Evolutionary conservation across 1,140 invertebrate genomes (phyloP).

Genomic region (Neomicropteryx cornuta): DNA sequence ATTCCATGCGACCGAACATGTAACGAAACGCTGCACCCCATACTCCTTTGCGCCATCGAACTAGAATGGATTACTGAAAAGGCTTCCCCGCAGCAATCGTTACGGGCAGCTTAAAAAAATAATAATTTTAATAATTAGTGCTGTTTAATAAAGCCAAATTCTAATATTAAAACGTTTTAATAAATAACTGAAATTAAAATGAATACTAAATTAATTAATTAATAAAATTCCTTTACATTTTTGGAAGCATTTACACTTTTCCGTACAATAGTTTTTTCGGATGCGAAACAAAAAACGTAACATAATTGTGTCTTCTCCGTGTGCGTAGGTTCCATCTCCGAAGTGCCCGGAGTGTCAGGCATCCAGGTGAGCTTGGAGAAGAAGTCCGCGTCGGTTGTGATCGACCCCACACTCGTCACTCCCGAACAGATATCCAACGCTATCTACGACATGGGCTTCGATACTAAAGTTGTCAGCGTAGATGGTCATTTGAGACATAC

Average conservation of each 20-base stretch:
- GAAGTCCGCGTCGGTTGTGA: slow-evolving; percentile 47
- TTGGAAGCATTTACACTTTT: not conserved
- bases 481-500: slow-evolving; percentile 15
- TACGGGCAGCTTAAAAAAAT: not conserved
- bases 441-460: slow-evolving; percentile 64
- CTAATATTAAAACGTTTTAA: not conserved
- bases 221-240: not conserved
- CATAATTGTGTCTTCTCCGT: slow-evolving; percentile 11
- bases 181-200: not conserved
- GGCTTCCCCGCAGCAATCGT: not conserved
- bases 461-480: slow-evolving; percentile 38
- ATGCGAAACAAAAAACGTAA: not conserved
- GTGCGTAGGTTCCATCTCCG: slow-evolving; percentile 46
- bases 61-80: too few relatives aligned
- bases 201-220: not conserved
- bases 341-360: slow-evolving; percentile 43
- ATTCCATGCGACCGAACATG: not conserved
- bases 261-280: not conserved
- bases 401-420: slow-evolving; percentile 30
- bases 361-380: slow-evolving; percentile 48
- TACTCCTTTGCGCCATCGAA: too few relatives aligned
- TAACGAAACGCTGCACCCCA: not conserved
- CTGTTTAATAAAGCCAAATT: not conserved
- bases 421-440: slow-evolving; percentile 45
- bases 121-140: not conserved